Evolutionary conservation across 2,797 vertebrate species (phyloP), one percentile per base, ranked within the genome.

Genomic region (Rallus crepitans): DNA sequence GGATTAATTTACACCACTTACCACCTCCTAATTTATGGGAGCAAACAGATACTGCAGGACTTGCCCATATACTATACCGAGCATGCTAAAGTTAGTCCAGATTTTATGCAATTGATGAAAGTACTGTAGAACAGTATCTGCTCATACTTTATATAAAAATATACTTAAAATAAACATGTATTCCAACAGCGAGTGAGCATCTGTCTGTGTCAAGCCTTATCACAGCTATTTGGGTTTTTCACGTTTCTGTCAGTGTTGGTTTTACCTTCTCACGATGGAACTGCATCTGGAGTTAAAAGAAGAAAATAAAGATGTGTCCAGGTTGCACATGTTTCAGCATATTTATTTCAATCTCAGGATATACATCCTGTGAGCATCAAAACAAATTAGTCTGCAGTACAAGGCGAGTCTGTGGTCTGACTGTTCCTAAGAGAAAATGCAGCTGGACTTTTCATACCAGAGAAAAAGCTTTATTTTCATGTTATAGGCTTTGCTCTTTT

Each of bases 301-400:
- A 87, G 48, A 64, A 93, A 85, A 77, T 47, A 71, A 94, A 84
- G 71, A 80, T n/a, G 52, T 82, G 73, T 80, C 63, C 86, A 93
- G 86, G 73, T 92, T 64, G 6, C 73, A 61, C 48, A 27, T 40
- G 56, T 92, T 94, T 85, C 82, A 69, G 50, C 47, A 24, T 93
- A 92, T 92, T 95, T 92, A 66, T 96, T 96, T 71, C 66, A 87
- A 6, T 69, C 73, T 76, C 63, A 82, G 83, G 63, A 79, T 89
- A 92, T 68, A 89, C 86, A 89, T 96, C 90, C 94, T 96, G 89
- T 85, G 37, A 96, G 71, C 81, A 96, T 80, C 95, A 96, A 95
- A 96, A 95, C 75, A 96, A 85, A 93, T 84, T 69, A 81, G 66
- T 90, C 81, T 84, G 45, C 87, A 61, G 68, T 57, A 77, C 71